A percentile compares a stretch with the other conserved stretches of the same genome.
These are phyloP conservation scores for Brachypalpus laphriformis DNA, from an alignment of 2,888 invertebrate species.

Conservation along the genomic window DNA sequence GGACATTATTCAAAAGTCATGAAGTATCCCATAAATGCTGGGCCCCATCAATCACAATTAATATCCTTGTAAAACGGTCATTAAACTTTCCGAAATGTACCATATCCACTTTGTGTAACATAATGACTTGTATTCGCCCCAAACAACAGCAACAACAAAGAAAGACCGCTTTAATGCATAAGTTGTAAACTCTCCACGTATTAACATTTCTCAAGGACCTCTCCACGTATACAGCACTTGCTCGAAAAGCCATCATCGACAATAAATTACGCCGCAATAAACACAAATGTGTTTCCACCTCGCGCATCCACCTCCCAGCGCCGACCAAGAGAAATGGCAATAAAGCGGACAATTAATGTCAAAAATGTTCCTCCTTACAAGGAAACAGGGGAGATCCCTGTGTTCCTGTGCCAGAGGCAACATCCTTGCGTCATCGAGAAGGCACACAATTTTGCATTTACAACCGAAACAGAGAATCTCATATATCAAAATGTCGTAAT, in stretches of 20 bases:
- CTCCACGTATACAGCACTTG: not conserved
- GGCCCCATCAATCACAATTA: slow-evolving; percentile 50
- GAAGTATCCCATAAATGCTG: slow-evolving; percentile 27
- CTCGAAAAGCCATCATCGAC: slow-evolving; percentile 24
- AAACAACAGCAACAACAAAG: not conserved
- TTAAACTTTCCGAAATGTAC: slow-evolving; percentile 31
- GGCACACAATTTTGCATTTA: slow-evolving; percentile 41
- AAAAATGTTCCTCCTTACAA: slow-evolving; percentile 12
- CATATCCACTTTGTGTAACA: slow-evolving; percentile 33
- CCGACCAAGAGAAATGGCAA: slow-evolving; percentile 27
- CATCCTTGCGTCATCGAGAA: slow-evolving; percentile 4
- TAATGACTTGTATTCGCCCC: slow-evolving; percentile 29
- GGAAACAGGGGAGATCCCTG: not conserved
- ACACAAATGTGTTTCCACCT: slow-evolving; percentile 16
- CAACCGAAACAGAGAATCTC: slow-evolving; percentile 19
- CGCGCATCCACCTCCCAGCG: not conserved
- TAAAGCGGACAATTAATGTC: slow-evolving; percentile 69
- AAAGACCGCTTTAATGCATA: slow-evolving; percentile 24
- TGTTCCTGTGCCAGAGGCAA: not conserved
- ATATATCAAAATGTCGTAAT: slow-evolving; percentile 62
- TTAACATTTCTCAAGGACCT: slow-evolving; percentile 12
- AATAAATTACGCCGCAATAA: slow-evolving; percentile 48
- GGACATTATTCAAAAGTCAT: slow-evolving; percentile 17
- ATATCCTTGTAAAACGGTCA: slow-evolving; percentile 60
- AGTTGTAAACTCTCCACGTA: slow-evolving; percentile 30